Evolutionary conservation across 2,888 invertebrate genomes (phyloP).

Genomic region (Malthinus flaveolus): DNA sequence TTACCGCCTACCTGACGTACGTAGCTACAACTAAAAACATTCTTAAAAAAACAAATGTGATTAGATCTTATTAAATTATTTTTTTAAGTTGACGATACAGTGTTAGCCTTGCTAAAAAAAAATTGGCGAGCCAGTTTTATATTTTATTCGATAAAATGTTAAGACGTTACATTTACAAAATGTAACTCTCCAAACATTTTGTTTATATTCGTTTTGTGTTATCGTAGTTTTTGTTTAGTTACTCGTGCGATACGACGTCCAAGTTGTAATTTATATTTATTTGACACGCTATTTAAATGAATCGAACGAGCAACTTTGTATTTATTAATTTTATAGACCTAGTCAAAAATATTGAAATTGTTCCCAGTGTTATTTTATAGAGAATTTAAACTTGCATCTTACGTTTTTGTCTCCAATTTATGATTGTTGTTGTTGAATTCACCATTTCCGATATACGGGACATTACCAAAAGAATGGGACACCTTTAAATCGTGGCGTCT

Average conservation of each 20-base stretch:
- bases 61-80: slow-evolving; percentile 30
- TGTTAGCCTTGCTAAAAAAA: slow-evolving; percentile 34
- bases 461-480: too few species aligned
- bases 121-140: background rate
- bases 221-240: background rate
- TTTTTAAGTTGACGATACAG: slow-evolving; percentile 28
- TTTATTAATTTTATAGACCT: slow-evolving; percentile 31
- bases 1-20: background rate
- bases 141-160: background rate
- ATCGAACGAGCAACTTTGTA: slow-evolving; percentile 20
- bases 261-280: slow-evolving; percentile 16
- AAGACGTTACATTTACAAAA: background rate
- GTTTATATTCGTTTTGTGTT: background rate
- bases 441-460: too few species aligned
- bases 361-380: too few species aligned
- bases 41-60: slow-evolving; percentile 29
- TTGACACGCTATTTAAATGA: slow-evolving; percentile 11
- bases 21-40: slow-evolving; percentile 20
- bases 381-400: too few species aligned
- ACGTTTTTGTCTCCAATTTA: too few species aligned
- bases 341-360: slow-evolving; percentile 11
- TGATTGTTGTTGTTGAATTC: too few species aligned
- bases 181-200: background rate
- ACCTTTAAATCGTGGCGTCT: too few species aligned
- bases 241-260: slow-evolving; percentile 8